phyloP scores from a whole-genome alignment of 2,113 vertebrate species.

The Alouatta palliata region DNA sequence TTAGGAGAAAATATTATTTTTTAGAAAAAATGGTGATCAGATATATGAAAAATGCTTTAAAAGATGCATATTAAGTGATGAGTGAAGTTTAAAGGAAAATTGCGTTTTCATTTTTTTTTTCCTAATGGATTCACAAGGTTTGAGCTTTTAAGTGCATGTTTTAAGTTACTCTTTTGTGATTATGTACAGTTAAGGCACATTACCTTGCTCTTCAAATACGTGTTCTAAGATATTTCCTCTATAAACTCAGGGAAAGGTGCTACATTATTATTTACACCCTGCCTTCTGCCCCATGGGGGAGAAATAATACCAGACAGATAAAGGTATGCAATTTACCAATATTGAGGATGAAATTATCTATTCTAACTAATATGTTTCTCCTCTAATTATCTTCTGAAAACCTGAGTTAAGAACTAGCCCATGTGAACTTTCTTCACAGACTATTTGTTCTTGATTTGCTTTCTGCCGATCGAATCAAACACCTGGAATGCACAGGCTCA shows the following conservation, averaged over 20 bases:
- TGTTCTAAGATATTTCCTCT: background rate
- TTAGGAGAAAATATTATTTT: background rate
- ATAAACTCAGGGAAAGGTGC: background rate
- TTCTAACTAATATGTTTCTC: background rate
- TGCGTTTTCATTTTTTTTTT: background rate
- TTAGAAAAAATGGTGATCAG: background rate
- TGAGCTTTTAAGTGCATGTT: background rate
- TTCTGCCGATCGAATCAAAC: background rate
- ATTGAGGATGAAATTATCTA: background rate
- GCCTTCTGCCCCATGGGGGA: background rate
- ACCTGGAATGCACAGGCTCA: slow-evolving; percentile 19
- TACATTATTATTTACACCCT: background rate
- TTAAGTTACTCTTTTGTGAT: background rate
- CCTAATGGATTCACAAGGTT: background rate
- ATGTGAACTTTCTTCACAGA: background rate
- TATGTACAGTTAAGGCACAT: background rate
- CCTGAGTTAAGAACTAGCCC: background rate
- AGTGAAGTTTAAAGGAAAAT: background rate
- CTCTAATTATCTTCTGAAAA: background rate
- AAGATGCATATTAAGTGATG: background rate
- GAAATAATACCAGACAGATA: background rate
- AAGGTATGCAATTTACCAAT: background rate
- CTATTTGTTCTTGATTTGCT: background rate
- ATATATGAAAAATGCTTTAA: background rate
- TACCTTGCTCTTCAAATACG: background rate